Evolutionary conservation across 1,140 invertebrate genomes (phyloP).

Genomic region (Harpegnathos saltator): DNA sequence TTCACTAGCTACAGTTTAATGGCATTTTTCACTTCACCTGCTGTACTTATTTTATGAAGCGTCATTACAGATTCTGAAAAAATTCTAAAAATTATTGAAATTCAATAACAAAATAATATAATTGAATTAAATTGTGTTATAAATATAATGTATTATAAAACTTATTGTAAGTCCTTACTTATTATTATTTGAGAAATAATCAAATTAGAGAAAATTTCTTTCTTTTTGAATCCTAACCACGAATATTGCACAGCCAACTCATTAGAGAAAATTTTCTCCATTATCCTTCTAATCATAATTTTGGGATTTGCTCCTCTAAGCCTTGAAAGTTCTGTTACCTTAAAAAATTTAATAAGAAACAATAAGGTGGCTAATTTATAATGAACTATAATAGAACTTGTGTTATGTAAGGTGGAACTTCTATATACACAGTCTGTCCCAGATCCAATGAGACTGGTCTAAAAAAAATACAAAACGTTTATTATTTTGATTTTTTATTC

Average conservation of each 20-base stretch:
- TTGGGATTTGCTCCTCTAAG: neutral
- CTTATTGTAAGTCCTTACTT: too few relatives aligned
- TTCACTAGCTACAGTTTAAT: slow-evolving; percentile 8
- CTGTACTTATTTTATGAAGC: neutral
- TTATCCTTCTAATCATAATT: slow-evolving; percentile 12
- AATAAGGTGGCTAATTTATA: neutral
- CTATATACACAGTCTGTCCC: too few relatives aligned
- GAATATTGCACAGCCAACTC: slow-evolving; percentile 10
- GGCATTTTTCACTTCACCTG: neutral
- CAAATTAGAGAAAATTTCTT: slow-evolving; percentile 7
- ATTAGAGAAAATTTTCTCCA: neutral
- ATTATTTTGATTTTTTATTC: too few relatives aligned
- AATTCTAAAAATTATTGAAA: neutral
- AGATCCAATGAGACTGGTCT: too few relatives aligned
- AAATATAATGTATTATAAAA: neutral
- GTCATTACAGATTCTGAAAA: slow-evolving; percentile 3
- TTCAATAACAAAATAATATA: neutral
- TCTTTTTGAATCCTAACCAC: slow-evolving; percentile 2
- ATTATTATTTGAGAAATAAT: slow-evolving; percentile 7
- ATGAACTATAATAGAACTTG: neutral
- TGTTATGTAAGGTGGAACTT: too few relatives aligned
- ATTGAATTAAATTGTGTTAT: neutral
- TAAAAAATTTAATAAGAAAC: neutral
- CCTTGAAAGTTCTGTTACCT: neutral
- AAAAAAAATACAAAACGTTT: too few relatives aligned